Conservation (phyloP, 1,140 invertebrate genomes). For the Listronotus oregonensis region DNA sequence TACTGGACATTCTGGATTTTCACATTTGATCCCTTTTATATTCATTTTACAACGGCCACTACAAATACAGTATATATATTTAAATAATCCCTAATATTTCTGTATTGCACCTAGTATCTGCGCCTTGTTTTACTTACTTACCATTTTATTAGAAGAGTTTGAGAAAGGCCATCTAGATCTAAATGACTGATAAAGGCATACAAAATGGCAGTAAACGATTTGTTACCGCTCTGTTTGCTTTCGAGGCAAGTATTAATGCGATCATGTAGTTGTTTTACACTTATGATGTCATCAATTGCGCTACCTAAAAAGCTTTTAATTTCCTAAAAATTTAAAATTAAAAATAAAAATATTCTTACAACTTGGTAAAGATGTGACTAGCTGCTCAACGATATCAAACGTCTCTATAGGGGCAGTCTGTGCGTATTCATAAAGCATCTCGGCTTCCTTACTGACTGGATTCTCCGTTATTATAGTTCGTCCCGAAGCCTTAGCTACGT, state of each 20-base stretch:
- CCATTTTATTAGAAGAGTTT: constrained; percentile 47
- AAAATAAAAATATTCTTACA: constrained; percentile 40
- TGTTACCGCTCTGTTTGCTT: constrained; percentile 39
- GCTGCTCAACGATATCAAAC: constrained; percentile 46
- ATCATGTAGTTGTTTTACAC: constrained; percentile 58
- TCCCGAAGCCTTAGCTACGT: constrained; percentile 49
- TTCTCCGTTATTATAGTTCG: constrained; percentile 61
- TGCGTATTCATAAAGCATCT: constrained; percentile 57
- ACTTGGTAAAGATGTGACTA: constrained; percentile 44
- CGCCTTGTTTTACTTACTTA: constrained; percentile 11
- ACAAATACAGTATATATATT: no score
- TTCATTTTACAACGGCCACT: constrained; percentile 31
- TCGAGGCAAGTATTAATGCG: constrained; percentile 47
- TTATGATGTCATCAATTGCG: constrained; percentile 58
- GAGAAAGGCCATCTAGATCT: constrained; percentile 58
- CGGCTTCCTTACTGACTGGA: constrained; percentile 59
- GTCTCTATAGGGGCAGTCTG: constrained; percentile 45
- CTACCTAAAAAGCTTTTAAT: constrained; percentile 5
- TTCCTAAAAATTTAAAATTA: no score
- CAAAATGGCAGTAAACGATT: constrained; percentile 58
- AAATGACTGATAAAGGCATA: constrained; percentile 58
- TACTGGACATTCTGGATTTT: constrained; percentile 47
- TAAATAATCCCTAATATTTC: no score
- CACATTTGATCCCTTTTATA: constrained; percentile 44
- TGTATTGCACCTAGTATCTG: no score